Evolutionary conservation across 1,140 invertebrate species (phyloP).

Genomic region (Nymphalis io): DNA sequence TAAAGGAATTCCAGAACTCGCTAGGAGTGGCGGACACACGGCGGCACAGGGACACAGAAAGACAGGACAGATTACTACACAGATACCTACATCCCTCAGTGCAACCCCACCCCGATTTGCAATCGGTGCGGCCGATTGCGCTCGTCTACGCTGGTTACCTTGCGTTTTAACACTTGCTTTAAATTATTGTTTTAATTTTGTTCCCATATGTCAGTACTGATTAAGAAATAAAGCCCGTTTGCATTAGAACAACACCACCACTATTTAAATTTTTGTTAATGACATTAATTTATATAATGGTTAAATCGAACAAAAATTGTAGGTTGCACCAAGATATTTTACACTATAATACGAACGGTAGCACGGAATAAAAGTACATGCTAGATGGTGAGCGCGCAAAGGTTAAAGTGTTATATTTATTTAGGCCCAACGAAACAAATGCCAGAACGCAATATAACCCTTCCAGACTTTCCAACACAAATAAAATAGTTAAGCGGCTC

Average conservation of each 20-base stretch:
- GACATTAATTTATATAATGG: constrained; percentile 1
- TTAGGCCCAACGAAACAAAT: constrained; percentile 70
- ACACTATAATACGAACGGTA: constrained; percentile 42
- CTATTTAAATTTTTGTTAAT: constrained; percentile 50
- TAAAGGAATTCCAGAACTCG: constrained; percentile 98
- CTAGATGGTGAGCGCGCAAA: constrained; percentile 61
- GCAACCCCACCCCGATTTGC: constrained; percentile 77
- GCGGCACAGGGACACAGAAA: constrained; percentile 86
- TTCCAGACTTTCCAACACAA: constrained; percentile 77
- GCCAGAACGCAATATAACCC: constrained; percentile 80
- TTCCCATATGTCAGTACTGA: constrained; percentile 63
- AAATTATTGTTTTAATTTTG: constrained; percentile 73
- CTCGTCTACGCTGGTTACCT: constrained; percentile 77
- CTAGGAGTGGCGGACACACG: constrained; percentile 88
- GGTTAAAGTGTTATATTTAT: constrained; percentile 55
- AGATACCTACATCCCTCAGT: constrained; percentile 83
- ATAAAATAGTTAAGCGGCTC: constrained; percentile 80
- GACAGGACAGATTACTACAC: constrained; percentile 86
- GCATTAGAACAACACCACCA: constrained; percentile 79
- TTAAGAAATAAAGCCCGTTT: constrained; percentile 73
- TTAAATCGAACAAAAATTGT: constrained; percentile 30
- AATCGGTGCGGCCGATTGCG: constrained; percentile 68
- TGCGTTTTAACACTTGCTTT: constrained; percentile 78
- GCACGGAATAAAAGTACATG: constrained; percentile 53
- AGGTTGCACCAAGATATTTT: constrained; percentile 57